Conservation (phyloP, 2,888 invertebrate species). For the Thera britannica region DNA sequence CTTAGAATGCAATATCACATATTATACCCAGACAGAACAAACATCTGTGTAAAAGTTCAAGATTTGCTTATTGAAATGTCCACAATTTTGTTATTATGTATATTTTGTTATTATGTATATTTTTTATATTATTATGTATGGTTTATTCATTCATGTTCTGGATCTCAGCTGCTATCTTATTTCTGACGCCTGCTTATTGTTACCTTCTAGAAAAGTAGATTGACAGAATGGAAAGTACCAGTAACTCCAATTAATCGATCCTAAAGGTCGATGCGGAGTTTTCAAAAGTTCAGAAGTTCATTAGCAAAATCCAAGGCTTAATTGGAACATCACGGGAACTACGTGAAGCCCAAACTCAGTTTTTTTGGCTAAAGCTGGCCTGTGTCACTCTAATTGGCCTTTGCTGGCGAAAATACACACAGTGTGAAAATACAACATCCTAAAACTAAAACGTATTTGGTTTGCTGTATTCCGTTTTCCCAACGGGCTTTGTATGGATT, state of each 20-base stretch:
- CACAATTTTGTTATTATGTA: no score
- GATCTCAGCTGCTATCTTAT: background rate
- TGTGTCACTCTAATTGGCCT: background rate
- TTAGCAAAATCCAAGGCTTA: slow-evolving; percentile 67
- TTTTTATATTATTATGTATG: no score
- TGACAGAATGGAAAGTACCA: slow-evolving; percentile 36
- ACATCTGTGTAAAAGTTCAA: no score
- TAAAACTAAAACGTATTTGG: no score
- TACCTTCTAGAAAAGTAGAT: slow-evolving; percentile 1
- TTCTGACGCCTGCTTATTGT: background rate
- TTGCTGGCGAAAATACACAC: background rate
- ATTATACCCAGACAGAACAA: no score
- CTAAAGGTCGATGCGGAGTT: slow-evolving; percentile 55
- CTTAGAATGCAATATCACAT: no score
- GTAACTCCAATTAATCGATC: slow-evolving; percentile 57
- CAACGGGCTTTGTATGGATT: no score
- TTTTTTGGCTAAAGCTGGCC: slow-evolving; percentile 32
- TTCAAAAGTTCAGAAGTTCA: slow-evolving; percentile 65
- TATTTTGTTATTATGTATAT: no score
- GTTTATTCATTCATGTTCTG: no score
- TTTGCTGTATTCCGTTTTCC: no score
- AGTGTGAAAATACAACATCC: no score
- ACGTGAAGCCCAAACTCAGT: slow-evolving; percentile 50
- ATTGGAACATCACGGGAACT: slow-evolving; percentile 67
- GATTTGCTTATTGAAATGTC: no score